Conservation (phyloP, 2,888 invertebrate genomes). For the Boloria euphrosyne region DNA sequence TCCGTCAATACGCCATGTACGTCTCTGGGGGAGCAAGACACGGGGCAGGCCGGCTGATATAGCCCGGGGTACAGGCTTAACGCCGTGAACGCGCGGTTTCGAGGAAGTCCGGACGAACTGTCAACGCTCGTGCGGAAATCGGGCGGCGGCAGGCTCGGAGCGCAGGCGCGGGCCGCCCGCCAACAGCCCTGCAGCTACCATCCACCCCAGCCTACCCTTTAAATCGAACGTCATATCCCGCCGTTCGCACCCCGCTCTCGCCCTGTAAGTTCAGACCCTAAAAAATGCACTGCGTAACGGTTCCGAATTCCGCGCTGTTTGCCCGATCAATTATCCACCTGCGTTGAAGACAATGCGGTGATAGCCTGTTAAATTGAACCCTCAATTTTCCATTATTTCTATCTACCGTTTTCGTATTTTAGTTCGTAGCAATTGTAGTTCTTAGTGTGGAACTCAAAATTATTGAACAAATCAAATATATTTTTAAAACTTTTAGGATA, state of each 20-base stretch:
- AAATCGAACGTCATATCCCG: slow-evolving; percentile 82
- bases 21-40: slow-evolving; percentile 40
- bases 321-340: slow-evolving; percentile 79
- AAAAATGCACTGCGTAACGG: slow-evolving; percentile 83
- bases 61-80: slow-evolving; percentile 47
- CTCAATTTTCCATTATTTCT: slow-evolving; percentile 3
- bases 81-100: slow-evolving; percentile 75
- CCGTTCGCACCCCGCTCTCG: slow-evolving; percentile 68
- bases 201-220: slow-evolving; percentile 69
- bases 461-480: no score
- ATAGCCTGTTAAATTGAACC: slow-evolving; percentile 41
- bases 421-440: no score
- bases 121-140: slow-evolving; percentile 84
- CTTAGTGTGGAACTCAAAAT: no score
- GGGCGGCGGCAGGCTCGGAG: slow-evolving; percentile 74
- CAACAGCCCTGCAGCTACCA: slow-evolving; percentile 78
- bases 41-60: slow-evolving; percentile 42
- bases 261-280: slow-evolving; percentile 76
- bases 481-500: no score
- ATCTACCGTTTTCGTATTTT: neutral
- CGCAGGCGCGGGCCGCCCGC: slow-evolving; percentile 82
- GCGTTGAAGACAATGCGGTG: slow-evolving; percentile 52
- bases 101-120: slow-evolving; percentile 83
- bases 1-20: slow-evolving; percentile 66
- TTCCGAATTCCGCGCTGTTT: slow-evolving; percentile 72